Base-by-base conservation (phyloP, 2,113 vertebrate genomes). In the Mesembrinibis cayennensis region DNA sequence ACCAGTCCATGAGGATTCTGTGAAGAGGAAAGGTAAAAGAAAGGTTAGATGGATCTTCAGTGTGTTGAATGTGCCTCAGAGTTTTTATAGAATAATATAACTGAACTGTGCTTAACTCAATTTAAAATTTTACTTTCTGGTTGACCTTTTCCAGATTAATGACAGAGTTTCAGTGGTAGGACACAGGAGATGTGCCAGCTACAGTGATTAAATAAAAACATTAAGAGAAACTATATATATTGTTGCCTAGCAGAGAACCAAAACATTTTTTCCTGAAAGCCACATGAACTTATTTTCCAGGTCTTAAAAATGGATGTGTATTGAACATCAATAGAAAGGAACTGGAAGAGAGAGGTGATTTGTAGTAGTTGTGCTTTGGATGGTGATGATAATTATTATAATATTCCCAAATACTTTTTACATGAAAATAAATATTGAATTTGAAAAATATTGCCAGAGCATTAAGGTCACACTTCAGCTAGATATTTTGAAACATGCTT, bases 91-190 rank as follows among this genome's bases (percentile, higher is more conserved):
- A 85, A 74, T 70, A 72, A 58, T 81, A 34, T 47, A 91, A 84
- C 15, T 53, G 55, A 72, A 84, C 22, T 32, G 20, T 63, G 23
- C 29, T 95, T 91, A 83, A 73, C 26, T 87, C 25, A 76, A 36
- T 96, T 82, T 38, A 55, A 82, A 55, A 85, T 91, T 89, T 89
- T 92, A 32, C 49, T 95, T 91, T 49, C 49, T 81, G 52, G 32
- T 82, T 95, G 87, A 87, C 92, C 91, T 97, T 96, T 95, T 90
- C 61, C 47, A 85, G 78, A 70, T 87, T 89, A 93, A 91, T 87
- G 86, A 95, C 12, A 76, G 55, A 70, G 40, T 87, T 94, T 87
- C 78, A 82, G 65, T 74, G 22, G 55, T 47, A 81, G 71, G 67
- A 73, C 55, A 71, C 62, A 71, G 30, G 45, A 90, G 71, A 79